A percentile compares a stretch with the other conserved stretches of the same genome.
phyloP scores from a whole-genome alignment of 92 coral and sea anemone species.

The Zoanthus sociatus region DNA sequence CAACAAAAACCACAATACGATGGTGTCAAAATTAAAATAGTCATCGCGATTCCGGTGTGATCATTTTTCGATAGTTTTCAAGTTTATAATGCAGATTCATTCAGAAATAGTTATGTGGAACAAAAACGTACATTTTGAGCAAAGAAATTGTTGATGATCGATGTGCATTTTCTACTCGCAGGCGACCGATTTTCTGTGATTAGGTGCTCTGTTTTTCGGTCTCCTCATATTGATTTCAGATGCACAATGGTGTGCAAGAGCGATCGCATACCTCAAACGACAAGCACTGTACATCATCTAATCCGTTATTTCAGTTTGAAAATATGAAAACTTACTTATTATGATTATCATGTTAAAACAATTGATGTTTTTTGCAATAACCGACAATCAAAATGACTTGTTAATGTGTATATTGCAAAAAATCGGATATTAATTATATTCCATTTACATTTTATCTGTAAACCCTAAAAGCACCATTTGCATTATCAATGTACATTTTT shows the following conservation, averaged over 20 bases:
- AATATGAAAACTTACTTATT: not conserved
- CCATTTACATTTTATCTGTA: not conserved
- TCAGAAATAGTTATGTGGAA: not conserved
- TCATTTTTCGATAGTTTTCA: not conserved
- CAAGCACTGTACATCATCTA: not conserved
- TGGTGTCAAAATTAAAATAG: not conserved
- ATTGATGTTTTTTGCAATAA: conserved; percentile 5
- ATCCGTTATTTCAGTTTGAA: conserved; percentile 7
- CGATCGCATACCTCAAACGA: too few species aligned
- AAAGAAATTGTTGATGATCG: not conserved
- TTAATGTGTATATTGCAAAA: not conserved
- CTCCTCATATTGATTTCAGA: not conserved
- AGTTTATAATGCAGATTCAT: not conserved
- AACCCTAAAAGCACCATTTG: conserved; percentile 5
- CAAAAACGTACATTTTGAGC: not conserved
- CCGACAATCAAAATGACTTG: not conserved
- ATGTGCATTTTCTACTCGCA: not conserved
- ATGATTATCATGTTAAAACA: not conserved
- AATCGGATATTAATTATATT: not conserved
- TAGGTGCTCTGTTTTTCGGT: not conserved
- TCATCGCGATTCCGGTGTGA: not conserved
- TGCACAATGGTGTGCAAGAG: too few species aligned
- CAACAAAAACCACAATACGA: not conserved
- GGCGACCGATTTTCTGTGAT: not conserved
- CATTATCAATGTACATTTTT: conserved; percentile 11